Evolutionary conservation across 2,113 vertebrate species (phyloP).

Genomic region (Gymnobelideus leadbeateri): DNA sequence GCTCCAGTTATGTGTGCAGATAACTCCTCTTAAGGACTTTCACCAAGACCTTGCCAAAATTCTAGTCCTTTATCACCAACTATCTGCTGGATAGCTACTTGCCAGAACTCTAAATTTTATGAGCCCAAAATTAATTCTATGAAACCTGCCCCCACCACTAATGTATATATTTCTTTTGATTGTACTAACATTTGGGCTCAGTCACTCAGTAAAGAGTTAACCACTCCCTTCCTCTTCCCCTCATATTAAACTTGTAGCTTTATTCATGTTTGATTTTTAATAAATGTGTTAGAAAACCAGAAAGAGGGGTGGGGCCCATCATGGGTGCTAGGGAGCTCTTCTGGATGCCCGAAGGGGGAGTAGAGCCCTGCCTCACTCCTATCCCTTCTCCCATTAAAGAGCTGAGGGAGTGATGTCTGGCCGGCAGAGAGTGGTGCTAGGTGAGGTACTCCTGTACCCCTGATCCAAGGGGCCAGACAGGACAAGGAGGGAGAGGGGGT

Average conservation of each 20-base stretch:
- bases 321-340: constrained; percentile 66
- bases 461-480: constrained; percentile 55
- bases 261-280: constrained; percentile 82
- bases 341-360: constrained; percentile 71
- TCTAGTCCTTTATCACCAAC: no score
- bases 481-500: constrained; percentile 26
- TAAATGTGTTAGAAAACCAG: constrained; percentile 77
- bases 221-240: no score
- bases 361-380: constrained; percentile 54
- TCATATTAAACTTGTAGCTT: constrained; percentile 83
- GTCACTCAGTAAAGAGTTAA: no score
- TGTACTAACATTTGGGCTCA: no score
- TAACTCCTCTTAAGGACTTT: neutral
- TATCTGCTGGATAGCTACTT: no score
- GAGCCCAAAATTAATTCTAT: no score
- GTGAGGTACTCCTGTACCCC: neutral
- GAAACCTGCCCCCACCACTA: no score
- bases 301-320: constrained; percentile 73
- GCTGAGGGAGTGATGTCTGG: constrained; percentile 50
- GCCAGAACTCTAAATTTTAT: no score
- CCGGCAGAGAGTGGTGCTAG: constrained; percentile 62
- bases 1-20: neutral
- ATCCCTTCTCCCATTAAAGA: constrained; percentile 50
- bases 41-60: no score
- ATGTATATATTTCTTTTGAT: no score